Percentiles rank a stretch among this genome's conserved stretches.
Conservation (phyloP, 2,113 vertebrate genomes). For the Pachypanchax playfairii region DNA sequence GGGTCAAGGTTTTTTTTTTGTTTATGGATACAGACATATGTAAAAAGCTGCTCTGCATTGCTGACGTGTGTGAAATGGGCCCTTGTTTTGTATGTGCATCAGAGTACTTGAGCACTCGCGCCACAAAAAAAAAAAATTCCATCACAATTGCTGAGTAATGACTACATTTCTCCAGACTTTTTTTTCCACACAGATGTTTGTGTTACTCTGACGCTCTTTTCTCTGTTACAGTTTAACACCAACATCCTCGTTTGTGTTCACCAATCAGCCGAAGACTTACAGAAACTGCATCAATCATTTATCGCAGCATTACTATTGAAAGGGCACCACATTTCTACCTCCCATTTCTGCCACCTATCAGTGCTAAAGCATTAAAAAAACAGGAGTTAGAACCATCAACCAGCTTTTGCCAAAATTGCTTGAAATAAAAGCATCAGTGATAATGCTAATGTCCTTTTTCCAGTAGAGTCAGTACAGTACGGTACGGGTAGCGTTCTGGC, state of each 20-base stretch:
- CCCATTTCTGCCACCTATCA: slow-evolving; percentile 3
- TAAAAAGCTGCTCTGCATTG: neutral
- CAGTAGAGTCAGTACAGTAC: too few species aligned
- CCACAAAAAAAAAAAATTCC: slow-evolving; percentile 14
- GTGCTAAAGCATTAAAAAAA: slow-evolving; percentile 5
- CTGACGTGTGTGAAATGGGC: neutral
- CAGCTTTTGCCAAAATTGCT: too few species aligned
- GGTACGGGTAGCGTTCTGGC: too few species aligned
- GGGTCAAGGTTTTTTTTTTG: neutral
- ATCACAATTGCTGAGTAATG: slow-evolving; percentile 33
- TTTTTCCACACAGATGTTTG: slow-evolving; percentile 6
- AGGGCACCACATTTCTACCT: neutral
- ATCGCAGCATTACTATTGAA: neutral
- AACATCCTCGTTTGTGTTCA: slow-evolving; percentile 29
- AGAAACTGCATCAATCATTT: slow-evolving; percentile 47
- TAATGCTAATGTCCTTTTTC: too few species aligned
- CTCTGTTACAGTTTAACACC: slow-evolving; percentile 18
- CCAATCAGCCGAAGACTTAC: slow-evolving; percentile 46
- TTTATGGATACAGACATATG: neutral
- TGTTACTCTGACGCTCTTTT: slow-evolving; percentile 34
- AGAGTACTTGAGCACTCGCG: slow-evolving; percentile 17
- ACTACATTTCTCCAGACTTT: slow-evolving; percentile 31
- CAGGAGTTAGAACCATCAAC: too few species aligned
- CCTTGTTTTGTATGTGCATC: neutral
- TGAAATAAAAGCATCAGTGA: too few species aligned